phyloP scores from a whole-genome alignment of 1,140 invertebrate genomes.

The Pseudomyrmex sp. region DNA sequence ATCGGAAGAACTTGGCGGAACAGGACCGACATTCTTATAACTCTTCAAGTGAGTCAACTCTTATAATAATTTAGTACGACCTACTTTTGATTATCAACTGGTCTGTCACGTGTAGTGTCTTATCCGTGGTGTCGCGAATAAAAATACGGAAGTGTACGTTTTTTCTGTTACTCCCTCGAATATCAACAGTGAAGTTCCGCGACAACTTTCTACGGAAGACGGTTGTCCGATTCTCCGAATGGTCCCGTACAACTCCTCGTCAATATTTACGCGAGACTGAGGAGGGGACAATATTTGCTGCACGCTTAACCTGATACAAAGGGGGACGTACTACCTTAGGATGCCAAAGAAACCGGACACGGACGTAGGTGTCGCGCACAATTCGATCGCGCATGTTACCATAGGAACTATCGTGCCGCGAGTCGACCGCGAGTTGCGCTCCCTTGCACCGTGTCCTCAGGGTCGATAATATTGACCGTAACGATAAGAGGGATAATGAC shows the following conservation, averaged over 20 bases:
- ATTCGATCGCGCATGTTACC: slow-evolving; percentile 79
- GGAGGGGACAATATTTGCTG: slow-evolving; percentile 36
- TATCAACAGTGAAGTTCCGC: not conserved
- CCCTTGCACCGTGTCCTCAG: slow-evolving; percentile 61
- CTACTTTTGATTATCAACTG: not conserved
- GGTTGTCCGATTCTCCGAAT: not conserved
- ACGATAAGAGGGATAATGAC: slow-evolving; percentile 79
- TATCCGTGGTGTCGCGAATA: not conserved
- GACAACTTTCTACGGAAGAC: not conserved
- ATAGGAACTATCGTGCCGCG: slow-evolving; percentile 77
- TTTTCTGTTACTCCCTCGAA: not conserved
- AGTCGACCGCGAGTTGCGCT: slow-evolving; percentile 67
- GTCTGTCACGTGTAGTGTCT: not conserved
- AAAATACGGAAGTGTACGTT: not conserved
- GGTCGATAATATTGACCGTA: slow-evolving; percentile 78
- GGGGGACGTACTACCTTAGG: slow-evolving; percentile 34
- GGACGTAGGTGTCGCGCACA: slow-evolving; percentile 17
- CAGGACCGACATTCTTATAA: not conserved
- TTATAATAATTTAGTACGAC: not conserved
- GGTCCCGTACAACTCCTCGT: slow-evolving; percentile 14
- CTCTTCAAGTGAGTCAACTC: not conserved
- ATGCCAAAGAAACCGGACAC: slow-evolving; percentile 38
- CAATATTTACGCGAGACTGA: slow-evolving; percentile 75
- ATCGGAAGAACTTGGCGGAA: not conserved
- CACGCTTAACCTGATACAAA: slow-evolving; percentile 42